Base-by-base conservation (phyloP, 2,797 vertebrate genomes). In the Fringilla coelebs region DNA sequence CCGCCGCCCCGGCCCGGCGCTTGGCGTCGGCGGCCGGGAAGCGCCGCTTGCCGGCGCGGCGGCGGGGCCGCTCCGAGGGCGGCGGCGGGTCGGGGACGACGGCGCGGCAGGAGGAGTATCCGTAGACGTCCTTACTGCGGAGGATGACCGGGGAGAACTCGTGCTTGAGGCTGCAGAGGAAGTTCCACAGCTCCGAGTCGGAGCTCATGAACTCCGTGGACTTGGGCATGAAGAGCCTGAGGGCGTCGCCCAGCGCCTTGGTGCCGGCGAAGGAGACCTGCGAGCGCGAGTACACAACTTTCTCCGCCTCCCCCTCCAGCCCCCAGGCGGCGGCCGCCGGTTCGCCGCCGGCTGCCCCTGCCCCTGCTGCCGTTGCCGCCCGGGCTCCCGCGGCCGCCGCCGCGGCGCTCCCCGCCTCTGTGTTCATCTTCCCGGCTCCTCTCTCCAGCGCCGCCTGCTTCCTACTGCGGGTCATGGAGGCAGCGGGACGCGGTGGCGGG, bases 131-230 rank as follows among this genome's bases (percentile, higher is more conserved):
- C 96, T 98, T 98, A 78, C 98, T 98, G 90, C 98, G 97, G 31
- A 98, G 97, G 83, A 98, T 98, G 90, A 98, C 97, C 80, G 98
- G 98, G 79, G 98, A 98, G 96, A 98, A 98, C 97, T 98, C 97
- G 90, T 98, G 98, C 95, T 97, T 98, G 94, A 98, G 97, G 96
- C 98, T 98, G 97, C 98, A 98, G 40, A 98, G 98, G 97, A 98
- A 98, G 97, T 97, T 97, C 98, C 98, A 98, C 74, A 98, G 98
- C 97, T 98, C 98, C 31, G 98, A 97, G 85, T 98, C 98, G 60
- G 98, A 98, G 97, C 97, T 98, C 98, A 98, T 98, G 96, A 98
- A 98, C 95, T 98, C 98, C 75, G 98, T 98, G 90, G 98, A 98
- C 96, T 97, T 96, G 71, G 98, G 98, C 95, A 98, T 97, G 96